phyloP scores from a whole-genome alignment of 2,113 vertebrate species.

The Dendrocopos noguchii region DNA sequence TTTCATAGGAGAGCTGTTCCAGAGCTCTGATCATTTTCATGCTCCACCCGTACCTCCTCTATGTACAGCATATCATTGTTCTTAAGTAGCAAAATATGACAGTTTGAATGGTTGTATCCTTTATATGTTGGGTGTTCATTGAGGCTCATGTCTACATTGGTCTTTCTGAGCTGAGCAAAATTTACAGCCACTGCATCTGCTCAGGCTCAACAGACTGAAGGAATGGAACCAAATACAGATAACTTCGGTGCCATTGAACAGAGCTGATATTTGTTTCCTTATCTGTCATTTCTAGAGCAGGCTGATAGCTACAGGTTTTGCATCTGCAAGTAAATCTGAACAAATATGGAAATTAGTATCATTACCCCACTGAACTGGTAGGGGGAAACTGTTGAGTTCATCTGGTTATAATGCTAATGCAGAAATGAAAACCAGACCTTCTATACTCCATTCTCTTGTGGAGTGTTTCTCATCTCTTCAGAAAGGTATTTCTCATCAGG shows the following conservation, averaged over 20 bases:
- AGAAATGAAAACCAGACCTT: neutral
- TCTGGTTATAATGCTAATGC: neutral
- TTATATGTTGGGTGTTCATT: neutral
- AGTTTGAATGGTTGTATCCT: neutral
- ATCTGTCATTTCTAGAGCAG: neutral
- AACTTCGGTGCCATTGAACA: neutral
- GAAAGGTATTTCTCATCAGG: neutral
- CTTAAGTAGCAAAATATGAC: neutral
- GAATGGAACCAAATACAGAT: neutral
- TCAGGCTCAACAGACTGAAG: neutral
- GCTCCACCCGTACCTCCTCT: neutral
- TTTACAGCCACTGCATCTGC: neutral
- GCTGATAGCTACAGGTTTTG: rapidly evolving
- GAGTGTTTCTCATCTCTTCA: neutral
- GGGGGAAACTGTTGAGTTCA: neutral
- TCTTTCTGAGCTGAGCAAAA: neutral
- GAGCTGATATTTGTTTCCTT: neutral
- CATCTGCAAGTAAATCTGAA: neutral
- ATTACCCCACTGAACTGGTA: neutral
- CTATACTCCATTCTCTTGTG: too few species aligned
- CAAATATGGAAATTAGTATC: rapidly evolving
- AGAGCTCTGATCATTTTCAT: too few species aligned
- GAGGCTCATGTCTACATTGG: neutral
- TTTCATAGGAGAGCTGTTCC: too few species aligned
- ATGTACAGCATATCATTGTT: neutral